Evolutionary conservation across 2,888 invertebrate genomes (phyloP).

Genomic region (Cheilosia vulpina): DNA sequence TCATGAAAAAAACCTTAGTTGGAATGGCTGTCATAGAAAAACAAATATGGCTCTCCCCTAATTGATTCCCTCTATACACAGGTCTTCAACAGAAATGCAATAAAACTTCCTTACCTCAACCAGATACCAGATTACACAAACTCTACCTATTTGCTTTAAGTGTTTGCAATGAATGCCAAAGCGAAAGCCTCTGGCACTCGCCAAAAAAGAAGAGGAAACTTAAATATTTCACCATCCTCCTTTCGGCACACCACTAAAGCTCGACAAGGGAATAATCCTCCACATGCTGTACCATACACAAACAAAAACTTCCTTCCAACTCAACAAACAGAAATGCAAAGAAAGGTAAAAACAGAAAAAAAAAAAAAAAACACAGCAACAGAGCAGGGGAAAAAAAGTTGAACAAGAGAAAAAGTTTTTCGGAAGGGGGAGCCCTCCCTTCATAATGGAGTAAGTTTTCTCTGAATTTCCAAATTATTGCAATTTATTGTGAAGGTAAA

Average conservation of each 20-base stretch:
- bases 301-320: slow-evolving; percentile 17
- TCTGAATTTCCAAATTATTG: slow-evolving; percentile 63
- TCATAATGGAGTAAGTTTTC: slow-evolving; percentile 59
- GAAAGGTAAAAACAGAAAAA: neutral
- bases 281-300: slow-evolving; percentile 21
- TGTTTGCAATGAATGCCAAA: slow-evolving; percentile 59
- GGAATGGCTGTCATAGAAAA: too few relatives aligned
- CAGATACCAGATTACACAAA: slow-evolving; percentile 43
- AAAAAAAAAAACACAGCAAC: neutral
- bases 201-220: slow-evolving; percentile 15
- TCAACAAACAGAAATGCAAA: neutral
- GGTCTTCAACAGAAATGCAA: slow-evolving; percentile 4
- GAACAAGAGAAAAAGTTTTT: slow-evolving; percentile 19
- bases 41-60: too few relatives aligned
- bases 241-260: slow-evolving; percentile 35
- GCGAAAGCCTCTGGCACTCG: slow-evolving; percentile 3
- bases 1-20: too few relatives aligned
- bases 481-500: slow-evolving; percentile 69
- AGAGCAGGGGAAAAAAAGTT: slow-evolving; percentile 6
- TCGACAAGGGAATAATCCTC: slow-evolving; percentile 53
- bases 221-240: slow-evolving; percentile 34
- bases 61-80: too few relatives aligned
- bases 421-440: too few relatives aligned
- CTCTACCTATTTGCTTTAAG: slow-evolving; percentile 48
- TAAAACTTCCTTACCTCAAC: slow-evolving; percentile 29